Evolutionary conservation across 2,797 vertebrate species (phyloP).

Genomic region (Girardinus metallicus): DNA sequence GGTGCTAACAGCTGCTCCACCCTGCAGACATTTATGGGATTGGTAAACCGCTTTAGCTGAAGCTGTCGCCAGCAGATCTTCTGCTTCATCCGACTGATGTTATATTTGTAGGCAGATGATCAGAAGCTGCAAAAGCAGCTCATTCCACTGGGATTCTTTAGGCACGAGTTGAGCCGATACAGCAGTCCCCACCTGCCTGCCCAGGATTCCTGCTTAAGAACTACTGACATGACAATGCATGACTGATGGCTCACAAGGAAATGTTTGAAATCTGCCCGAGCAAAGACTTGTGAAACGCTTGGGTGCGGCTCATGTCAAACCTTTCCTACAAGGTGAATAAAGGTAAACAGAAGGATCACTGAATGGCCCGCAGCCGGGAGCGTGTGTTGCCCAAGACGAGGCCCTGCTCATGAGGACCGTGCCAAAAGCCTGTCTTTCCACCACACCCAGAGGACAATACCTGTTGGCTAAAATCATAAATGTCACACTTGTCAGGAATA

Average conservation of each 20-base stretch:
- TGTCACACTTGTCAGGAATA: constrained; percentile 47
- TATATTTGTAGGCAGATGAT: constrained; percentile 38
- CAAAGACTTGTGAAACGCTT: background rate
- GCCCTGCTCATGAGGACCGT: constrained; percentile 22
- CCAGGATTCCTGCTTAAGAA: constrained; percentile 26
- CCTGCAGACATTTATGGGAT: background rate
- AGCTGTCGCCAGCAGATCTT: constrained; percentile 19
- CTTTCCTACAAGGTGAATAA: constrained; percentile 2
- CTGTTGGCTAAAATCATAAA: constrained; percentile 27
- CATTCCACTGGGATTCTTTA: constrained; percentile 1
- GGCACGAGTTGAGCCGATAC: constrained; percentile 1
- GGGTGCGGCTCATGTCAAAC: background rate
- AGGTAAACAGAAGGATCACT: constrained; percentile 5
- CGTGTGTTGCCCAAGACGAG: constrained; percentile 21
- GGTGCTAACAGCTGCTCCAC: background rate
- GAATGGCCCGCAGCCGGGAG: constrained; percentile 18
- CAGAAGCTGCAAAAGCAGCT: constrained; percentile 28
- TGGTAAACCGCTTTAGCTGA: background rate
- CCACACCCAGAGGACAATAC: background rate
- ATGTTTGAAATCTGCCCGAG: constrained; percentile 48
- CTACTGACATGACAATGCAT: constrained; percentile 27
- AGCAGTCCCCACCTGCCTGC: constrained; percentile 35
- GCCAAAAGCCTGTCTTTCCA: constrained; percentile 6
- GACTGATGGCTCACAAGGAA: constrained; percentile 12
- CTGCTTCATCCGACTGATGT: constrained; percentile 15